Evolutionary conservation across 1,140 invertebrate genomes (phyloP), one percentile per base, ranked within the genome.

Genomic region (Drosophila busckii): DNA sequence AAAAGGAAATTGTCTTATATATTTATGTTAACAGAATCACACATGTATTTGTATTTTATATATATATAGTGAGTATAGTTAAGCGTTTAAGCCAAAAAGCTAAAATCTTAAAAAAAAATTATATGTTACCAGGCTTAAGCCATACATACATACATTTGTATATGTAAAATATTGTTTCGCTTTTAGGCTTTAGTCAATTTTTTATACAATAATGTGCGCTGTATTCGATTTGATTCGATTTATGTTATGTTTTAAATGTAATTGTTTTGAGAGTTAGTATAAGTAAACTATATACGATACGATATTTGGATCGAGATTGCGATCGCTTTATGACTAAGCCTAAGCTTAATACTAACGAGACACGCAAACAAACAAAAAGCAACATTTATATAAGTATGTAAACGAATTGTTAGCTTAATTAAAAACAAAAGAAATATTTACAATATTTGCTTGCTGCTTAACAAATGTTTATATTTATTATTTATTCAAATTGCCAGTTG

Each of bases 161-260:
- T 53, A 66, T 61, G 40, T 53, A 63, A 25, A 41, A 40, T 70
- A 58, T 54, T 71, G 56, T 41, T 65, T 67, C 34, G 66, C 56
- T 73, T 58, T 82, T 82, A 73, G 54, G 69, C 59, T 52, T 75
- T 80, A 80, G 69, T 80, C 63, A 82, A 80, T 73, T 80, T 75
- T 73, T 80, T 78, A 68, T 64, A n/a, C n/a, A 29, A 70, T 42
- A 41, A 41, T 45, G 49, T 60, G 56, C n/a, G n/a, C 56, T 73
- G 62, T 60, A 60, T 52, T 70, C 29, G 55, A 52, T 55, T 19
- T 55, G 23, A 68, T 53, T 59, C 48, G 58, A 69, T 70, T 78
- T 76, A 62, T 67, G 58, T 76, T 76, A 78, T 62, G 63, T 70
- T 78, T 70, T 59, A 64, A 61, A n/a, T n/a, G n/a, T n/a, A n/a